Percentiles rank a stretch among this genome's conserved stretches.
Conservation (phyloP, 1,140 invertebrate genomes). For the Asbolus verrucosus region DNA sequence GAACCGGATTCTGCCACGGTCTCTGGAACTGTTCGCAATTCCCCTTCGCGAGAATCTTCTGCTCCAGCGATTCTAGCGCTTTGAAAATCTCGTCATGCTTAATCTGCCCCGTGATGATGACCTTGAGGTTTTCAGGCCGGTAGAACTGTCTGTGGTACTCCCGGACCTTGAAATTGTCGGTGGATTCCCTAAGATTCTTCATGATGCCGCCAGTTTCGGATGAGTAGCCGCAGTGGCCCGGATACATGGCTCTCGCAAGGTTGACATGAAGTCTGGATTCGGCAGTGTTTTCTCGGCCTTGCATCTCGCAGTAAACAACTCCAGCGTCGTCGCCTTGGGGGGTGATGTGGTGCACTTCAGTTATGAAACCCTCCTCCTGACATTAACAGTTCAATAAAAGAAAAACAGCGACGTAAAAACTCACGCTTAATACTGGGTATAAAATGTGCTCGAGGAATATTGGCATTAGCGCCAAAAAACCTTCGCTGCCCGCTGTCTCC, state of each 20-base stretch:
- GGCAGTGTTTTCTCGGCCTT: conserved; percentile 85
- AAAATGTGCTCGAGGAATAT: conserved; percentile 93
- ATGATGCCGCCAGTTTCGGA: conserved; percentile 87
- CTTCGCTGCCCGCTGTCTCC: conserved; percentile 86
- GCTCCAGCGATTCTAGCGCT: conserved; percentile 78
- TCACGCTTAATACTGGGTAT: conserved; percentile 83
- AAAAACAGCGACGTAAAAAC: too few relatives aligned
- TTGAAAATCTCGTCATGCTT: conserved; percentile 81
- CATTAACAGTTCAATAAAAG: background rate
- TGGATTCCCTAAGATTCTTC: conserved; percentile 85
- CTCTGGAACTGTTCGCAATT: conserved; percentile 71
- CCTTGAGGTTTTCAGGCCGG: conserved; percentile 87
- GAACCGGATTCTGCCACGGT: conserved; percentile 82
- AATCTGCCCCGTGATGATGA: conserved; percentile 87
- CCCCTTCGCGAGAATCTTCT: conserved; percentile 77
- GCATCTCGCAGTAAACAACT: conserved; percentile 95
- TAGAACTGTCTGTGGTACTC: conserved; percentile 90
- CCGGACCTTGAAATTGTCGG: conserved; percentile 83
- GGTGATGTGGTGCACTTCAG: conserved; percentile 93
- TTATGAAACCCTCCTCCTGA: conserved; percentile 83
- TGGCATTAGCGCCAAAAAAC: conserved; percentile 88
- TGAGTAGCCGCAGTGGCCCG: conserved; percentile 84
- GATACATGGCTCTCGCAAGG: conserved; percentile 79
- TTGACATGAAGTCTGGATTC: conserved; percentile 75
- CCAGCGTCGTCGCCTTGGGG: conserved; percentile 89